Evolutionary conservation across 2,797 vertebrate genomes (phyloP).

Genomic region (Microcaecilia unicolor): DNA sequence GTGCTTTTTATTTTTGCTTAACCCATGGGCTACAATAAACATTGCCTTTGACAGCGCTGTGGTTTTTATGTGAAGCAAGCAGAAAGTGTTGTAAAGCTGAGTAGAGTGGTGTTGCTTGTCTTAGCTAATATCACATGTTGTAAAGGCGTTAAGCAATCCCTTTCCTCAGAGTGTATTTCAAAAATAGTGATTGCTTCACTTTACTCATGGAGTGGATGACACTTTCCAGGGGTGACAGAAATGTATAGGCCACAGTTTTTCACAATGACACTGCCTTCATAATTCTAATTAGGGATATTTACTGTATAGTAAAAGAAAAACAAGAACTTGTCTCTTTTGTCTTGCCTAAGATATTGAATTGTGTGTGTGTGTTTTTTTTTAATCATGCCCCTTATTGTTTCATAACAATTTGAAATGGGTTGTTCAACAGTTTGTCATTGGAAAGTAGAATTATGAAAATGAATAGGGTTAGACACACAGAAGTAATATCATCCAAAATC

Average conservation of each 20-base stretch:
- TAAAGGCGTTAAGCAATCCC: constrained; percentile 56
- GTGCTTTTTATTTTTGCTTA: constrained; percentile 29
- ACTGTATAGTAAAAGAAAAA: constrained; percentile 1
- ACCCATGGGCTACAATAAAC: constrained; percentile 37
- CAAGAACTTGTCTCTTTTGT: neutral
- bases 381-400: neutral
- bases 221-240: constrained; percentile 25
- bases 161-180: constrained; percentile 52
- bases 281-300: constrained; percentile 15
- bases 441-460: constrained; percentile 2
- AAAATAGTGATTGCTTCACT: constrained; percentile 55
- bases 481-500: too few relatives aligned
- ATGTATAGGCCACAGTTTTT: too few relatives aligned
- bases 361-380: neutral
- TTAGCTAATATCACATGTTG: constrained; percentile 53
- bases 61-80: constrained; percentile 57
- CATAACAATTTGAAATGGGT: too few relatives aligned
- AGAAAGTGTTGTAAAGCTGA: constrained; percentile 53
- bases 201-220: constrained; percentile 28
- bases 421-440: constrained; percentile 10
- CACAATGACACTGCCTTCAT: neutral
- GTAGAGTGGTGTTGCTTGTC: constrained; percentile 38
- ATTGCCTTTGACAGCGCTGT: constrained; percentile 46
- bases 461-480: neutral
- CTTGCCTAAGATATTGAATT: constrained; percentile 4